A percentile compares a stretch with the other conserved stretches of the same genome.
Conservation (phyloP, 2,797 vertebrate species). For the Distichodus sexfasciatus region DNA sequence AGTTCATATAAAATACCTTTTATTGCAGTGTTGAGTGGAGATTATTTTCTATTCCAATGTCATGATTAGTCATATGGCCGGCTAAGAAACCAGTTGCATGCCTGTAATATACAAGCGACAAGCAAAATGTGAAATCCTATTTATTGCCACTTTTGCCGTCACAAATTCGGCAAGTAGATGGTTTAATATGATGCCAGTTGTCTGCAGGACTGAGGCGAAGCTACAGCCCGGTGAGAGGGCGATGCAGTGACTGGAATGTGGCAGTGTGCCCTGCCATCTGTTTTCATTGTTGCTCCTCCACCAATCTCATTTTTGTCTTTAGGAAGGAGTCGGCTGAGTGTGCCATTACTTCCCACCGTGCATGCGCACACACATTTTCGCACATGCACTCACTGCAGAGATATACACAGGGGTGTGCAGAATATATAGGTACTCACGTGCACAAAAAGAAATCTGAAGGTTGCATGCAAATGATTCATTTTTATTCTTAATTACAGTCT, state of each 20-base stretch:
- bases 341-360: slow-evolving; percentile 43
- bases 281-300: slow-evolving; percentile 56
- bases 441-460: no score
- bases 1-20: no score
- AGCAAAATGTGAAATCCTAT: slow-evolving; percentile 1
- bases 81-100: neutral
- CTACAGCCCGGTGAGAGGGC: neutral
- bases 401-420: neutral
- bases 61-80: neutral
- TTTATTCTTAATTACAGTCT: slow-evolving; percentile 38
- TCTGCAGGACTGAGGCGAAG: slow-evolving; percentile 32
- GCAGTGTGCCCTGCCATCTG: slow-evolving; percentile 49
- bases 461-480: no score
- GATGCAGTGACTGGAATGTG: slow-evolving; percentile 41
- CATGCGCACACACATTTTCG: slow-evolving; percentile 35
- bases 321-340: slow-evolving; percentile 49
- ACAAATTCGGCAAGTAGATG: slow-evolving; percentile 12
- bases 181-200: slow-evolving; percentile 42
- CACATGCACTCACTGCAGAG: slow-evolving; percentile 12
- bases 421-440: neutral
- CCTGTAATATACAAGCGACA: slow-evolving; percentile 1
- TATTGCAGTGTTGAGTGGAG: neutral
- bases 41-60: neutral
- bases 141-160: slow-evolving; percentile 20
- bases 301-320: slow-evolving; percentile 57